phyloP scores from a whole-genome alignment of 1,140 invertebrate genomes.

The Macrotrachela quadricornifera region DNA sequence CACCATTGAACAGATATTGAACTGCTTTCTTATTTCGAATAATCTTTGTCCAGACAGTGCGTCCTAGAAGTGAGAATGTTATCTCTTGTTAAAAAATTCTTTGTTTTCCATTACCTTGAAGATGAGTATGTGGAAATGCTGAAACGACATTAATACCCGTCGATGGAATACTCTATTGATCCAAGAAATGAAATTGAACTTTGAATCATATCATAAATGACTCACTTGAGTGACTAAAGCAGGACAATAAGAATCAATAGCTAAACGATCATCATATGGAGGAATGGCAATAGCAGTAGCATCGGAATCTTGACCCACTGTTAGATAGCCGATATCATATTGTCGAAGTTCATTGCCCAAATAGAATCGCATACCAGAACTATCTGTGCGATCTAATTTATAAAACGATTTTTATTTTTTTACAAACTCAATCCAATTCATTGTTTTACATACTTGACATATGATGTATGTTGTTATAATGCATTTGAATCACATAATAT shows the following conservation, averaged over 20 bases:
- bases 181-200: background rate
- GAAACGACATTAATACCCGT: slow-evolving; percentile 73
- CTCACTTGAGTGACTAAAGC: slow-evolving; percentile 16
- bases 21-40: slow-evolving; percentile 40
- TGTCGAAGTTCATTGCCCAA: slow-evolving; percentile 39
- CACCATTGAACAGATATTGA: background rate
- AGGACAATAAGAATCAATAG: slow-evolving; percentile 67
- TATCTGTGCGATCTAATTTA: slow-evolving; percentile 35
- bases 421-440: background rate
- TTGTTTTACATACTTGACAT: background rate
- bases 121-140: slow-evolving; percentile 85
- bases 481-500: slow-evolving; percentile 5
- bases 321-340: slow-evolving; percentile 80
- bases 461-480: background rate
- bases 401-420: background rate
- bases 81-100: too few relatives aligned
- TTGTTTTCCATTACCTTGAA: slow-evolving; percentile 44
- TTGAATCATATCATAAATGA: background rate
- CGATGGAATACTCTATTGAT: slow-evolving; percentile 40
- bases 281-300: slow-evolving; percentile 65
- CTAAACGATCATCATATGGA: slow-evolving; percentile 48
- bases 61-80: too few relatives aligned
- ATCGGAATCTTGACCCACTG: slow-evolving; percentile 79
- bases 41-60: slow-evolving; percentile 59
- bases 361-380: slow-evolving; percentile 60